These are phyloP conservation scores for Diachasma alloeum DNA, from an alignment of 1,140 invertebrate species.

Conservation along the genomic window DNA sequence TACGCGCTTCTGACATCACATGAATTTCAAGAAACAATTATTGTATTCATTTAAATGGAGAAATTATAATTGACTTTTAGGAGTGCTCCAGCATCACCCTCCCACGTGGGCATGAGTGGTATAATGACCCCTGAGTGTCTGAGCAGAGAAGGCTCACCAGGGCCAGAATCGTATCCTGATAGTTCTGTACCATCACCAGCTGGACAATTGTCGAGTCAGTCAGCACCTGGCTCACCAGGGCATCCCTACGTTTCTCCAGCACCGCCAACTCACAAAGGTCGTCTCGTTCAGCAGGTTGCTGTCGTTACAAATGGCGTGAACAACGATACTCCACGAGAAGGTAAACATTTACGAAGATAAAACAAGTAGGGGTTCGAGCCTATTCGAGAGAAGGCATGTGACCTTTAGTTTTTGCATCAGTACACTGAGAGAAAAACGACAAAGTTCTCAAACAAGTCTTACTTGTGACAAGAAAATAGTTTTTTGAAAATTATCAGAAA, in stretches of 20 bases:
- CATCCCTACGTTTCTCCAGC: constrained; percentile 64
- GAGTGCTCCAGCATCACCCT: constrained; percentile 92
- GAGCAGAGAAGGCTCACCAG: constrained; percentile 84
- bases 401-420: too few species aligned
- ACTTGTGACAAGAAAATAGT: too few species aligned
- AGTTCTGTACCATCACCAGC: constrained; percentile 65
- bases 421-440: too few species aligned
- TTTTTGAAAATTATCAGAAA: too few species aligned
- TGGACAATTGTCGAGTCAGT: constrained; percentile 71
- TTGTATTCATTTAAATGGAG: too few species aligned
- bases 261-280: constrained; percentile 64
- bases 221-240: constrained; percentile 75
- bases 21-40: too few species aligned
- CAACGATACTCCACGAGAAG: constrained; percentile 67
- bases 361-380: too few species aligned
- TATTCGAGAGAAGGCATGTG: too few species aligned
- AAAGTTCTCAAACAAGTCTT: too few species aligned
- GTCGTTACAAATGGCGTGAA: constrained; percentile 72
- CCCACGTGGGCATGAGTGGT: constrained; percentile 84
- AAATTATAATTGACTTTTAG: constrained; percentile 57
- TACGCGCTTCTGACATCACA: too few species aligned
- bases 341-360: constrained; percentile 43
- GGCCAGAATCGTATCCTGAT: constrained; percentile 71
- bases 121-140: constrained; percentile 88
- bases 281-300: constrained; percentile 70